Percentiles rank a stretch among this genome's conserved stretches.
phyloP scores from a whole-genome alignment of 2,113 vertebrate genomes.

The Podilymbus podiceps region DNA sequence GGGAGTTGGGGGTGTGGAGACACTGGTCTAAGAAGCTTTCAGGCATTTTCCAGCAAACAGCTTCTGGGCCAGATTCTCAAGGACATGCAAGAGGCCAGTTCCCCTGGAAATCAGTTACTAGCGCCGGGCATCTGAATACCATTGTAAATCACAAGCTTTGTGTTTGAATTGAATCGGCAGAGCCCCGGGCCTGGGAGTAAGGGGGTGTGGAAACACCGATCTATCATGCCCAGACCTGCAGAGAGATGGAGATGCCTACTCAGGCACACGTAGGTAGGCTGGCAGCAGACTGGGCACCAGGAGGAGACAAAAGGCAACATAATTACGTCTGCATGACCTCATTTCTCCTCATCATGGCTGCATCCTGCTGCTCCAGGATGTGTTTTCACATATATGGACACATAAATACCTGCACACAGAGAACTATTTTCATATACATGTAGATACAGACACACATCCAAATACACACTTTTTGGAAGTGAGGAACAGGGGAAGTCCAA shows the following conservation, averaged over 20 bases:
- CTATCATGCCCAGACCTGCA: background rate
- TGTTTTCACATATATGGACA: background rate
- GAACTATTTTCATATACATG: background rate
- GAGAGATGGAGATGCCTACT: background rate
- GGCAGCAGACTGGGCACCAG: background rate
- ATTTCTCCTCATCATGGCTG: background rate
- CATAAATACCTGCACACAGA: background rate
- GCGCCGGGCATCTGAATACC: background rate
- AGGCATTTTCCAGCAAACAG: conserved; percentile 47
- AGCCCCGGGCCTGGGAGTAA: background rate
- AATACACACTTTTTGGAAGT: background rate
- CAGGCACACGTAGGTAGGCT: rapidly evolving
- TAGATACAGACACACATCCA: background rate
- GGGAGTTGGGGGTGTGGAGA: background rate
- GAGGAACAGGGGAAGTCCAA: background rate
- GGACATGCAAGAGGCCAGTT: background rate
- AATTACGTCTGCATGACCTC: background rate
- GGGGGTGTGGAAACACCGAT: background rate
- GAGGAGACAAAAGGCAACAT: background rate
- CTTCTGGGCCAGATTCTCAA: conserved; percentile 19
- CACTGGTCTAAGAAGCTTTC: conserved; percentile 11
- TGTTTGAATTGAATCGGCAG: background rate
- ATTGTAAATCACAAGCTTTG: background rate
- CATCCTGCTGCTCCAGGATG: background rate
- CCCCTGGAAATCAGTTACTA: conserved; percentile 8